Evolutionary conservation across 2,888 invertebrate species (phyloP).

Genomic region (Morpho helenor): DNA sequence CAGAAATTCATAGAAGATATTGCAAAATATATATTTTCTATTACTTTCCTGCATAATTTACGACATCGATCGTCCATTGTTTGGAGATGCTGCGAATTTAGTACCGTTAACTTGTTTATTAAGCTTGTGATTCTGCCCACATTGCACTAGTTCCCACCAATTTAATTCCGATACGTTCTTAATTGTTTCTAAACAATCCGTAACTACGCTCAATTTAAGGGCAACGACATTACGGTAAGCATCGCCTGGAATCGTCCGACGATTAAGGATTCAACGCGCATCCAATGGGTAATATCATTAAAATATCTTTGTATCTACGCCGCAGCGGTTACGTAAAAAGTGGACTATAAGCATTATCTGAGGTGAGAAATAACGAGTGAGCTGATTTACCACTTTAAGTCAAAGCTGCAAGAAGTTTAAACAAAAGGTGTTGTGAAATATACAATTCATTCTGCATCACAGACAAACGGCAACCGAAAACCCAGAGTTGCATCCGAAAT

Average conservation of each 20-base stretch:
- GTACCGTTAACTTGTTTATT: slow-evolving; percentile 64
- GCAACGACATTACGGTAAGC: slow-evolving; percentile 66
- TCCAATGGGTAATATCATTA: slow-evolving; percentile 75
- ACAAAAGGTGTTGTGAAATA: slow-evolving; percentile 38
- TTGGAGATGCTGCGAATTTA: slow-evolving; percentile 57
- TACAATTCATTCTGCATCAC: slow-evolving; percentile 29
- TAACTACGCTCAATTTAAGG: slow-evolving; percentile 71
- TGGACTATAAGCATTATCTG: slow-evolving; percentile 46
- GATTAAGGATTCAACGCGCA: slow-evolving; percentile 75
- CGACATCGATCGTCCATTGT: slow-evolving; percentile 39
- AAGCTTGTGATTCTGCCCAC: slow-evolving; percentile 74
- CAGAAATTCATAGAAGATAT: slow-evolving; percentile 8
- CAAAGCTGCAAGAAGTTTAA: slow-evolving; percentile 41
- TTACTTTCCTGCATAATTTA: slow-evolving; percentile 5
- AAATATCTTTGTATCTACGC: slow-evolving; percentile 76
- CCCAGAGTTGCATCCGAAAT: slow-evolving; percentile 38
- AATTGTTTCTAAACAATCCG: slow-evolving; percentile 72
- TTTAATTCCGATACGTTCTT: slow-evolving; percentile 60
- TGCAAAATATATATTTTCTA: slow-evolving; percentile 9
- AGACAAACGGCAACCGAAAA: slow-evolving; percentile 9
- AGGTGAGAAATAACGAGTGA: slow-evolving; percentile 71
- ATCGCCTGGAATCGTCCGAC: slow-evolving; percentile 52
- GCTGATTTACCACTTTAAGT: slow-evolving; percentile 52
- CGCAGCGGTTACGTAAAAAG: slow-evolving; percentile 66
- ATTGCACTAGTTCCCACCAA: slow-evolving; percentile 68